Base-by-base conservation (phyloP, 2,797 vertebrate species). In the Acanthopagrus latus region DNA sequence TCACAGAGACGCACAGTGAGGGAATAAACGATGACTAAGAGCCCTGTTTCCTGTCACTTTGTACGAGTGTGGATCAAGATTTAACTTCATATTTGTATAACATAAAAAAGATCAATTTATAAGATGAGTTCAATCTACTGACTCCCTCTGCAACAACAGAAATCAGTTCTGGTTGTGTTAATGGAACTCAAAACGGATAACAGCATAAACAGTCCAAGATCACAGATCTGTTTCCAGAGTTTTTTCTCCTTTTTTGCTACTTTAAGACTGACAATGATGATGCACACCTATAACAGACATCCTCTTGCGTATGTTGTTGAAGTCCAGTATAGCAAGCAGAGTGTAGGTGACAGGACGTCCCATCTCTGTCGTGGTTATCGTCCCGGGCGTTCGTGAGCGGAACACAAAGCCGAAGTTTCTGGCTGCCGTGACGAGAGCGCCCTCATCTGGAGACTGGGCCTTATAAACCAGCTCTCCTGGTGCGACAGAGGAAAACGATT, bases 351-450 rank as follows among this genome's bases (percentile, higher is more conserved):
- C 88, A 0, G 95, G 88, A 1, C 68, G 91, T 2, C 97, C 97
- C 90, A 98, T 95, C 68, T 98, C 96, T 0, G 95, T 97, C 86
- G 97, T 96, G 0, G 96, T 98, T 88, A 99, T 94, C 0, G 97
- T 98, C 48, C 96, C 94, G 0, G 97, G 97, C 0, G 97, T 99
- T 38, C 97, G 97, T 3, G 96, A 96, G 8, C 96, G 96, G 89
- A 99, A 98, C 44, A 98, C 97, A 0, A 98, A 99, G 13, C 97
- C 97, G 0, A 99, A 98, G 87, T 97, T 98, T 23, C 97, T 94
- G 68, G 97, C 97, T 0, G 97, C 97, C 0, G 96, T 97, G 68
- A 99, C 97, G 63, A 99, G 86, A 0, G 97, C 97, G 0, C 97
- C 96, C 90, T 99, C 97, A 0, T 99, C 97, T 0, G 97, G 97